These are phyloP conservation scores for Mythimna loreyi DNA, from an alignment of 2,888 invertebrate genomes.

Conservation along the genomic window DNA sequence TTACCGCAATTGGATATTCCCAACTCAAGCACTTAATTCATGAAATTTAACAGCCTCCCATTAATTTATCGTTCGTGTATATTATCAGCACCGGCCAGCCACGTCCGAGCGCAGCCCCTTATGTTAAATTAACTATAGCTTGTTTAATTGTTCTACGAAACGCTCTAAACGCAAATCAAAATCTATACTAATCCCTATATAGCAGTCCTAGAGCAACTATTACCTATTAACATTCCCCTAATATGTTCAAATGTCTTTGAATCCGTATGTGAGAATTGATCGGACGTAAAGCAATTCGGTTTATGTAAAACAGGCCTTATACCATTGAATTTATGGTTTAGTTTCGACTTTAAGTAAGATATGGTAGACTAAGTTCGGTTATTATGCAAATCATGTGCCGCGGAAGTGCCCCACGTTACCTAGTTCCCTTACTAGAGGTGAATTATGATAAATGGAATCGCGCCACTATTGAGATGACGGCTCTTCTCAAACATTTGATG, in stretches of 20 bases:
- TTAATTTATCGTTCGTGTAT: constrained; percentile 11
- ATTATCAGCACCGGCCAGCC: constrained; percentile 8
- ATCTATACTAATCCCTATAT: constrained; percentile 42
- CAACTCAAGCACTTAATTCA: background rate
- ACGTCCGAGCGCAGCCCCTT: background rate
- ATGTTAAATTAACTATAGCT: background rate
- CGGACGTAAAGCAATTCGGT: constrained; percentile 75
- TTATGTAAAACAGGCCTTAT: constrained; percentile 73
- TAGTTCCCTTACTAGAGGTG: constrained; percentile 84
- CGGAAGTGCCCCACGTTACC: constrained; percentile 85
- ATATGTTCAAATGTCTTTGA: constrained; percentile 82
- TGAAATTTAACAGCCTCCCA: background rate
- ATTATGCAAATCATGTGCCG: constrained; percentile 88
- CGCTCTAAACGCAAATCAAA: constrained; percentile 47
- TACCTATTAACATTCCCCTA: constrained; percentile 71
- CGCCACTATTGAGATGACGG: constrained; percentile 68
- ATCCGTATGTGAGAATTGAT: constrained; percentile 84
- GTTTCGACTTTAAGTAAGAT: constrained; percentile 68
- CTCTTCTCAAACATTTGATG: constrained; percentile 53
- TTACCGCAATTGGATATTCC: background rate
- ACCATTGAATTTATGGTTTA: constrained; percentile 70
- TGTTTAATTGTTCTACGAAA: constrained; percentile 41
- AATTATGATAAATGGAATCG: constrained; percentile 86
- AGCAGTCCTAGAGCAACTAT: constrained; percentile 51
- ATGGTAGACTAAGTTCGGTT: constrained; percentile 81